Percentiles rank a stretch among this genome's conserved stretches.
Conservation (phyloP, 2,888 invertebrate species). For the Ecliptopera silaceata region DNA sequence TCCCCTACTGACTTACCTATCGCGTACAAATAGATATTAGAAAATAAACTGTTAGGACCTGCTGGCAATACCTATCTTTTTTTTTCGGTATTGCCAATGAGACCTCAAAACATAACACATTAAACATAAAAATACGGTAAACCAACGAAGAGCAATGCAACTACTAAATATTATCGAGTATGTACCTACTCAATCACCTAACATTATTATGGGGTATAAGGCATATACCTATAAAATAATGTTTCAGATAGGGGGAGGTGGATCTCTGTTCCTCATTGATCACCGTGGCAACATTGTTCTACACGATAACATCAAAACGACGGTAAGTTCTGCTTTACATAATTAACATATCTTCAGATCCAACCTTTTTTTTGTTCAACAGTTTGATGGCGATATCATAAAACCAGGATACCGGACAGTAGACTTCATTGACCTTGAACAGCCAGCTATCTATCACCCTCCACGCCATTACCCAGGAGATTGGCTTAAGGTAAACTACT, state of each 20-base stretch:
- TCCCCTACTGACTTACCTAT: too few relatives aligned
- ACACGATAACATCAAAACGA: conserved; percentile 68
- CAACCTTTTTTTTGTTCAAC: conserved; percentile 10
- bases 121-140: too few relatives aligned
- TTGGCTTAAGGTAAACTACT: conserved; percentile 62
- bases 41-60: too few relatives aligned
- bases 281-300: conserved; percentile 73
- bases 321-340: conserved; percentile 48
- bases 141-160: too few relatives aligned
- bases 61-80: too few relatives aligned
- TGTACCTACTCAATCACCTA: neutral
- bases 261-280: conserved; percentile 63
- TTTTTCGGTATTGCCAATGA: too few relatives aligned
- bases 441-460: conserved; percentile 57
- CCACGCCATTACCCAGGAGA: conserved; percentile 65
- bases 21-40: too few relatives aligned
- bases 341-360: too few relatives aligned
- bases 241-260: conserved; percentile 69
- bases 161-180: too few relatives aligned
- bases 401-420: conserved; percentile 76
- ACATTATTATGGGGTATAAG: neutral
- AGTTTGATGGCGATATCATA: conserved; percentile 74
- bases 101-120: too few relatives aligned
- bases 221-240: neutral
- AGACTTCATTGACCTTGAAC: conserved; percentile 73